These are phyloP conservation scores for Ecdyonurus torrentis DNA, from an alignment of 2,888 invertebrate genomes.

Conservation along the genomic window DNA sequence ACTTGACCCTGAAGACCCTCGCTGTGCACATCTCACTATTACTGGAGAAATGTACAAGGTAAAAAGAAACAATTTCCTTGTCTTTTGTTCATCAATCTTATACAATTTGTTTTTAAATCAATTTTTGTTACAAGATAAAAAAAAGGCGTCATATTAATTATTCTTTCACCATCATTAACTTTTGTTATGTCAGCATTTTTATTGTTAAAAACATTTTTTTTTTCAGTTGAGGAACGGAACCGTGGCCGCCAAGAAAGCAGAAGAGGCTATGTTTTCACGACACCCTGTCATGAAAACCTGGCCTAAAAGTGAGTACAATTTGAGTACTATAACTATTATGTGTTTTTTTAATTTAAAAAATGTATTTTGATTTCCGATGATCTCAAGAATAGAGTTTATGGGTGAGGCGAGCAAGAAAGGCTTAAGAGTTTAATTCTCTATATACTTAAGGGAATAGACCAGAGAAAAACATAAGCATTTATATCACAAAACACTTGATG, in stretches of 20 bases:
- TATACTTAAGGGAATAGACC: too few species aligned
- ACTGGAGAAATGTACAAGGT: slow-evolving; percentile 49
- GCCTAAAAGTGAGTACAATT: slow-evolving; percentile 41
- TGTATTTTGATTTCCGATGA: too few species aligned
- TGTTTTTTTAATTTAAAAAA: background rate
- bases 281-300: slow-evolving; percentile 54
- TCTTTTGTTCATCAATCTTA: slow-evolving; percentile 4
- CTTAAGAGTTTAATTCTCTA: too few species aligned
- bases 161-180: background rate
- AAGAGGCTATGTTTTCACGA: slow-evolving; percentile 44
- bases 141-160: too few species aligned
- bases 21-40: slow-evolving; percentile 55
- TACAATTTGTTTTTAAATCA: background rate
- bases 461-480: too few species aligned
- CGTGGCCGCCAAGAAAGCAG: slow-evolving; percentile 38
- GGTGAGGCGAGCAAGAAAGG: too few species aligned
- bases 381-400: too few species aligned
- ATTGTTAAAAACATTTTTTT: slow-evolving; percentile 12
- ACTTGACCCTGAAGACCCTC: slow-evolving; percentile 58
- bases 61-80: slow-evolving; percentile 15
- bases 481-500: too few species aligned
- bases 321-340: background rate
- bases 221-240: slow-evolving; percentile 36
- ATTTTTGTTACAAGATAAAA: too few species aligned
- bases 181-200: background rate